Percentiles rank a stretch among this genome's conserved stretches.
phyloP scores from a whole-genome alignment of 1,140 invertebrate species.

The Meloidogyne hapla region DNA sequence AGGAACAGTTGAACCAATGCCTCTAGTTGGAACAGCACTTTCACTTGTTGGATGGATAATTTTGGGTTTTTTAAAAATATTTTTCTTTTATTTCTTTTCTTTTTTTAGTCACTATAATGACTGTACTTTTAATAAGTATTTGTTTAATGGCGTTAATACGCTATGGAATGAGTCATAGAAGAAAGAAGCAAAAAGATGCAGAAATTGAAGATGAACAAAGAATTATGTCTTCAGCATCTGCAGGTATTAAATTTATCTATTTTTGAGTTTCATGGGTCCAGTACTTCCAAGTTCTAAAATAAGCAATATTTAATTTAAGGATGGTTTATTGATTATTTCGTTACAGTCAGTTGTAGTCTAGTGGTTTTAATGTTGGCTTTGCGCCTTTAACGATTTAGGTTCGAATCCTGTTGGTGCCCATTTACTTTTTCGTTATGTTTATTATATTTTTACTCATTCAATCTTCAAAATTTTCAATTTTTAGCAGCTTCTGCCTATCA shows the following conservation, averaged over 20 bases:
- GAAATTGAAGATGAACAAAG: conserved; percentile 62
- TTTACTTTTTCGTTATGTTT: too few species aligned
- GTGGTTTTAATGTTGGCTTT: neutral
- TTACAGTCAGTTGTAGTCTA: neutral
- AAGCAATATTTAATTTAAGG: neutral
- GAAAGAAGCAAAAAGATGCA: conserved; percentile 62
- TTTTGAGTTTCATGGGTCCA: neutral
- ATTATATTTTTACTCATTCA: too few species aligned
- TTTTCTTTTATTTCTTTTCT: conserved; percentile 15
- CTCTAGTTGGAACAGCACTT: conserved; percentile 55
- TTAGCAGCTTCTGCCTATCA: conserved; percentile 51
- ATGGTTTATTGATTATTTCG: neutral
- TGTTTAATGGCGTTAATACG: conserved; percentile 61
- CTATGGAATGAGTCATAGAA: conserved; percentile 63
- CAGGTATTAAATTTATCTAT: neutral
- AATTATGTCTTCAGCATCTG: conserved; percentile 49
- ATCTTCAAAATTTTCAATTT: neutral
- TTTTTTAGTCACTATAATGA: conserved; percentile 59
- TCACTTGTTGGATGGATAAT: conserved; percentile 64
- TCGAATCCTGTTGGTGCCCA: too few species aligned
- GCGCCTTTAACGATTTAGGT: too few species aligned
- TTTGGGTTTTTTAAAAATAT: conserved; percentile 46
- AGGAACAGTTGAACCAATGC: conserved; percentile 45
- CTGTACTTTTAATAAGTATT: conserved; percentile 60
- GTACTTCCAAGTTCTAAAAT: too few species aligned